Base-by-base conservation (phyloP, 2,113 vertebrate species). In the Malurus melanocephalus region DNA sequence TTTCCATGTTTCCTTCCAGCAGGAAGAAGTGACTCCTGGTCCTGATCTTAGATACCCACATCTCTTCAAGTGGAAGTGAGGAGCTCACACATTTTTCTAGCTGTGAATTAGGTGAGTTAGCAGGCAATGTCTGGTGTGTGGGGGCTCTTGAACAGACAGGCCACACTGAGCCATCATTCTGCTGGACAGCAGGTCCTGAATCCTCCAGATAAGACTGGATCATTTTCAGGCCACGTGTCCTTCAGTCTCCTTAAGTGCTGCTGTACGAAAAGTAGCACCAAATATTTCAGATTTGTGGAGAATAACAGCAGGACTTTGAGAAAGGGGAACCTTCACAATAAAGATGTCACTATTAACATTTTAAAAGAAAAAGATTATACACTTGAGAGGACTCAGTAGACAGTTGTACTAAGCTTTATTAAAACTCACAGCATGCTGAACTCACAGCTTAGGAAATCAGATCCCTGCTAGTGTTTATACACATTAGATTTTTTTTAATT, bases 401-500 rank as follows among this genome's bases (percentile, higher is more conserved):
- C 71, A 45, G 67, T 57, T 89, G 59, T n/a, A 76, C 56, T 35
- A 38, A 38, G 71, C 52, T 93, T 87, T 89, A 90, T 87, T 93
- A 94, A 94, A 94, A 92, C 62, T 80, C 84, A 46, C 87, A 90
- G 62, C 80, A 81, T 69, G 92, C 33, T 52, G 35, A 91, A 92
- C 38, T 82, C 67, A 38, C 23, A 79, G 74, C 45, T 85, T 52
- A 73, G 69, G 75, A 82, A 93, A 93, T 80, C 28, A 82, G 75
- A 94, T 60, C 40, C 24, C 28, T 62, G 78, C 22, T 57, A 55
- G 7, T 82, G 78, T 85, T 90, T 85, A 82, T 55, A 92, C 40
- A 69, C n/a, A 51, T 59, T 23, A 69, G 46, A 46, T 33, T 40
- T 46, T 40, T 78, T 82, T 60, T 20, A n/a, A 88, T 60, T 6